Percentiles rank a stretch among this genome's conserved stretches.
Conservation (phyloP, 2,797 vertebrate species). For the Philypnodon macrostomus region DNA sequence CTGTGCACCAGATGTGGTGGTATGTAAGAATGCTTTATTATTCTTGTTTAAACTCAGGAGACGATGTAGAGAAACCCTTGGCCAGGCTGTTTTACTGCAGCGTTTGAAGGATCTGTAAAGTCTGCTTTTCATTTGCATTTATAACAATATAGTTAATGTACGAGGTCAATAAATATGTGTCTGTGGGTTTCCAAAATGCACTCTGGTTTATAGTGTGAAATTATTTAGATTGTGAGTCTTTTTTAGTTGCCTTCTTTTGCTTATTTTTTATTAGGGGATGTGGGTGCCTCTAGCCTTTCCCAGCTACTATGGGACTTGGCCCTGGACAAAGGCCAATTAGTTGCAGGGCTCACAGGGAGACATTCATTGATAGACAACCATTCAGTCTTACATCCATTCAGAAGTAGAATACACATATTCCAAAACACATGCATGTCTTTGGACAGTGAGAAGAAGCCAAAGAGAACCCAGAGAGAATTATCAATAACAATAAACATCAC, state of each 20-base stretch:
- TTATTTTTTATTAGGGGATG: no score
- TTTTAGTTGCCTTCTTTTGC: not conserved
- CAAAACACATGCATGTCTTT: no score
- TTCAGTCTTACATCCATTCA: no score
- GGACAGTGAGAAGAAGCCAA: no score
- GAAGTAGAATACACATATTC: no score
- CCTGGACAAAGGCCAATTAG: no score
- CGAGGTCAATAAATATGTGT: conserved; percentile 44
- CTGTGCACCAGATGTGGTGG: conserved; percentile 67
- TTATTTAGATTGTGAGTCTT: conserved; percentile 5
- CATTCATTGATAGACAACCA: no score
- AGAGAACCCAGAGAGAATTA: no score
- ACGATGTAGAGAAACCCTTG: conserved; percentile 41
- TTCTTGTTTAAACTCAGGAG: conserved; percentile 58
- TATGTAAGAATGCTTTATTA: conserved; percentile 46
- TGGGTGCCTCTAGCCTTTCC: no score
- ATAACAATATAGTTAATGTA: conserved; percentile 49
- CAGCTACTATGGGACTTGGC: no score
- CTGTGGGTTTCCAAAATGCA: conserved; percentile 2
- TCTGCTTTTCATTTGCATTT: conserved; percentile 42
- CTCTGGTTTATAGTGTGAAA: not conserved
- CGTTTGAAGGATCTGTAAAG: conserved; percentile 32
- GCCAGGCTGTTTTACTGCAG: conserved; percentile 37
- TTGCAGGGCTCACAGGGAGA: no score
- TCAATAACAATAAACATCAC: no score